A percentile compares a stretch with the other conserved stretches of the same genome.
Evolutionary conservation across 2,797 vertebrate genomes (phyloP).

Genomic region (Acanthopagrus latus): DNA sequence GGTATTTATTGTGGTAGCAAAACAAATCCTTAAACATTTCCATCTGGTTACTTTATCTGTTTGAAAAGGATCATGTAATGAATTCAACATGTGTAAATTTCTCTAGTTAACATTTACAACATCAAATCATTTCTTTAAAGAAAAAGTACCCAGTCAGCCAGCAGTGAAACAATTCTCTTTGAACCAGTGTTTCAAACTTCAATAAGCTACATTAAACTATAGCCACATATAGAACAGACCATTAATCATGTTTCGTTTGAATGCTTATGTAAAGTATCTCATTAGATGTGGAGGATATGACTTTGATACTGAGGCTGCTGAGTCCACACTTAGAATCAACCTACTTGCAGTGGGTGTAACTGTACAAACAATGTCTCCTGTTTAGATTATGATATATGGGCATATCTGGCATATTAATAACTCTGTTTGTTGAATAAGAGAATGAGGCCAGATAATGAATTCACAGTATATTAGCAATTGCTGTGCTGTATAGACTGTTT

Average conservation of each 20-base stretch:
- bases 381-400: constrained; percentile 8
- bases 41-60: not conserved
- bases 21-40: not conserved
- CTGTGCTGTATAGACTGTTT: constrained; percentile 24
- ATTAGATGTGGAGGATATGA: not conserved
- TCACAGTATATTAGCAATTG: constrained; percentile 17
- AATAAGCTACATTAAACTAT: not conserved
- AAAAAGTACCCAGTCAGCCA: too few relatives aligned
- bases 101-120: not conserved
- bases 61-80: not conserved
- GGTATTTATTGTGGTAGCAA: not conserved
- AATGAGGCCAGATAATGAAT: constrained; percentile 19
- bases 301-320: constrained; percentile 5
- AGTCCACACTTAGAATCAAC: constrained; percentile 5
- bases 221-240: not conserved
- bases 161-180: not conserved
- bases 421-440: constrained; percentile 5
- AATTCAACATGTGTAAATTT: not conserved
- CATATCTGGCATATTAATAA: not conserved
- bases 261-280: not conserved
- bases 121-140: not conserved
- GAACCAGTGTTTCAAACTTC: not conserved
- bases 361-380: constrained; percentile 9
- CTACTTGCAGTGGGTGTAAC: constrained; percentile 7
- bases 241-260: not conserved